Evolutionary conservation across 2,888 invertebrate genomes (phyloP).

Genomic region (Melanargia galathea): DNA sequence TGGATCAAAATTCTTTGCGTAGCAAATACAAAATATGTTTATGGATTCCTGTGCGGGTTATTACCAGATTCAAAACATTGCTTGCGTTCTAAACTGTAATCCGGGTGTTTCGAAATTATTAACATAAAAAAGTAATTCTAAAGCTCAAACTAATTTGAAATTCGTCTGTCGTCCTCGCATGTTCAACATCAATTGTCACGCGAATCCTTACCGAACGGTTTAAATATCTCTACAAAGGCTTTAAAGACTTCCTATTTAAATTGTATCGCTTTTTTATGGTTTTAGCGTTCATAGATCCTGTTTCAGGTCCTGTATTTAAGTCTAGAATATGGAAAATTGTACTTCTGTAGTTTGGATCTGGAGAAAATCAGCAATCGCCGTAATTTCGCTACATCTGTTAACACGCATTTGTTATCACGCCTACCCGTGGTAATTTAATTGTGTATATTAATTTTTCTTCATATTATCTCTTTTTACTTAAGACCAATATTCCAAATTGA

Average conservation of each 20-base stretch:
- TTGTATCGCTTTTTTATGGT: not conserved
- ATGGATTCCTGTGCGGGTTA: slow-evolving; percentile 31
- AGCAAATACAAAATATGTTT: not conserved
- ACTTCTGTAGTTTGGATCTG: no score
- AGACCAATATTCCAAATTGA: no score
- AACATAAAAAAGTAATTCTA: slow-evolving; percentile 58
- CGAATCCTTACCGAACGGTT: slow-evolving; percentile 46
- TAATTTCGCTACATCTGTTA: no score
- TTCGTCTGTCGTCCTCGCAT: slow-evolving; percentile 58
- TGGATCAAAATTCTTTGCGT: not conserved
- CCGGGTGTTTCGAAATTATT: slow-evolving; percentile 48
- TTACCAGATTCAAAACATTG: slow-evolving; percentile 27
- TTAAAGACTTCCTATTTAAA: not conserved
- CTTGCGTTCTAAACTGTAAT: slow-evolving; percentile 30
- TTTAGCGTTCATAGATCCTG: not conserved
- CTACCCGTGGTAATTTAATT: no score
- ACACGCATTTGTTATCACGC: no score
- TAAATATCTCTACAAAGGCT: slow-evolving; percentile 15
- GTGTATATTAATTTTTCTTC: no score
- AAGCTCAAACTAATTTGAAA: slow-evolving; percentile 50
- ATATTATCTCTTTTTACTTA: no score
- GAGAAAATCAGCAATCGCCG: no score
- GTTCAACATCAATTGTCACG: slow-evolving; percentile 49
- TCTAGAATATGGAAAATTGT: not conserved
- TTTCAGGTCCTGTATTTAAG: not conserved